A percentile compares a stretch with the other conserved stretches of the same genome.
phyloP scores from a whole-genome alignment of 2,888 invertebrate species.

The Catocala nupta region DNA sequence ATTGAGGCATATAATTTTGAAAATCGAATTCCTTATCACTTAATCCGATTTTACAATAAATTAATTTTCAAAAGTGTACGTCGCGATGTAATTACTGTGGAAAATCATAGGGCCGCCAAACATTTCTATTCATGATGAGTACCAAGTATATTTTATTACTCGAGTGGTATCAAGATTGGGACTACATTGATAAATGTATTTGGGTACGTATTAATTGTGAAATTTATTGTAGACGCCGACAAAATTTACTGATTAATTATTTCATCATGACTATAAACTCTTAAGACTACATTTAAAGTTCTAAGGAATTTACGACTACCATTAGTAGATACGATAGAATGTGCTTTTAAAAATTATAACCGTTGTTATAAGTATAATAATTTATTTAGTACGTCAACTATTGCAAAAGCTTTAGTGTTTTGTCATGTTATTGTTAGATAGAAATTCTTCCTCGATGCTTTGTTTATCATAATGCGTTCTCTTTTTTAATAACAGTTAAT shows the following conservation, averaged over 20 bases:
- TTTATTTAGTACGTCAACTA: no score
- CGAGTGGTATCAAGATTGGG: constrained; percentile 82
- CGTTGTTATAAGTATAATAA: no score
- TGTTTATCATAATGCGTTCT: no score
- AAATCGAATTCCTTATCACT: constrained; percentile 13
- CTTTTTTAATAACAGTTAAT: no score
- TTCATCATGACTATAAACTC: no score
- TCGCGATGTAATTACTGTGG: background rate
- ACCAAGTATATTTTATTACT: constrained; percentile 65
- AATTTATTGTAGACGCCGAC: background rate
- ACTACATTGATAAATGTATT: constrained; percentile 72
- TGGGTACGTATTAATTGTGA: constrained; percentile 68
- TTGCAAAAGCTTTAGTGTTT: no score
- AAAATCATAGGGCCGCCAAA: background rate
- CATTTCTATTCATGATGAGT: constrained; percentile 50
- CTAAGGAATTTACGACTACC: no score
- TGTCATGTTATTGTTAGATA: no score
- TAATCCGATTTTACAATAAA: background rate
- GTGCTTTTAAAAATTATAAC: no score
- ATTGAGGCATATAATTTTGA: background rate
- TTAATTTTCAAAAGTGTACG: background rate
- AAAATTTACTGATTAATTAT: background rate
- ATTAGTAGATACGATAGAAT: no score
- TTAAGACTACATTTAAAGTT: no score
- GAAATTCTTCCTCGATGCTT: no score